Conservation (phyloP, 2,113 vertebrate species). For the Poeciliopsis turrubarensis region DNA sequence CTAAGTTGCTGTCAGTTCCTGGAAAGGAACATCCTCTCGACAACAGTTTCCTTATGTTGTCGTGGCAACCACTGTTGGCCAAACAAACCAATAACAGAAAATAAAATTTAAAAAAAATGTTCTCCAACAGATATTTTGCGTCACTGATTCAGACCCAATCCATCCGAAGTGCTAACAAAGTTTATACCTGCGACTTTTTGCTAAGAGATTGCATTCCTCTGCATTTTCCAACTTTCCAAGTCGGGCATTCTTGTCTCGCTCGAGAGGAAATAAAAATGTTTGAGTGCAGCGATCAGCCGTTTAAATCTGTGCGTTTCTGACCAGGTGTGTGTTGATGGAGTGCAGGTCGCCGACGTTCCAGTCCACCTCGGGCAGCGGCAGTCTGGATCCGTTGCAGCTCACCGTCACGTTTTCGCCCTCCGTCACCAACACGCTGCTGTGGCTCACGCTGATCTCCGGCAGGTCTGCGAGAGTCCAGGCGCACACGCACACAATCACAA, state of each 20-base stretch:
- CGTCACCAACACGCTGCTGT: slow-evolving; percentile 89
- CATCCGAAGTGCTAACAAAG: neutral
- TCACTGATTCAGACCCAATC: neutral
- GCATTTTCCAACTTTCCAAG: neutral
- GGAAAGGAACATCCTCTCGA: neutral
- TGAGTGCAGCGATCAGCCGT: neutral
- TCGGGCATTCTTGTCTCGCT: neutral
- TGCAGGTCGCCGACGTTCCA: slow-evolving; percentile 92
- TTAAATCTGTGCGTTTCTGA: slow-evolving; percentile 53
- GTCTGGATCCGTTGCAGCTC: slow-evolving; percentile 94
- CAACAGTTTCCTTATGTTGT: too few species aligned
- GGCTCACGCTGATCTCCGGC: slow-evolving; percentile 95
- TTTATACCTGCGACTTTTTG: neutral
- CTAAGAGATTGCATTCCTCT: neutral
- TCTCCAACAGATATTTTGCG: neutral
- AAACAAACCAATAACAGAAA: neutral
- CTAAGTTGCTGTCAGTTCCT: neutral
- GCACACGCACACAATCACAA: slow-evolving; percentile 10
- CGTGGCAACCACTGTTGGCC: neutral
- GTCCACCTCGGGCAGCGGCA: slow-evolving; percentile 93
- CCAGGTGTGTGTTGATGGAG: slow-evolving; percentile 98
- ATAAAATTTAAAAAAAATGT: neutral
- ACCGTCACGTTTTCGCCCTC: slow-evolving; percentile 94
- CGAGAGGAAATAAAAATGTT: neutral
- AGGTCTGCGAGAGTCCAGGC: slow-evolving; percentile 80